Percentiles rank a stretch among this genome's conserved stretches.
These are phyloP conservation scores for Drosophila obscura DNA, from an alignment of 1,140 invertebrate genomes.

Conservation along the genomic window DNA sequence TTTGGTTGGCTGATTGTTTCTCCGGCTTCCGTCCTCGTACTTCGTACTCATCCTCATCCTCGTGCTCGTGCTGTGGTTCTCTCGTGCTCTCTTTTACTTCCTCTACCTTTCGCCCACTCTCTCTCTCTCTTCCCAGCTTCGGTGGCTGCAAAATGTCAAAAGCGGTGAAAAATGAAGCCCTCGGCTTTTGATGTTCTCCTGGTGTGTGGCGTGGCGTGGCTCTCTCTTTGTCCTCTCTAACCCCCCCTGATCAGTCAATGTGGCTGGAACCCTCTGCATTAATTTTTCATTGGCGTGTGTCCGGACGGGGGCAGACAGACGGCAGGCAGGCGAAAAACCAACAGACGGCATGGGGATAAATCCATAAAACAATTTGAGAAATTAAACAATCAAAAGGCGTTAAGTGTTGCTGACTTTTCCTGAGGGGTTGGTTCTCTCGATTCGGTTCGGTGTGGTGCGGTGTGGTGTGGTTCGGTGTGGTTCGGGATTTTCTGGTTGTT, in stretches of 20 bases:
- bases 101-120: background rate
- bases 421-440: conserved; percentile 29
- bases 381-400: conserved; percentile 83
- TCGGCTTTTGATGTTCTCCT: conserved; percentile 67
- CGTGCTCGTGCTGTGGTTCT: too few species aligned
- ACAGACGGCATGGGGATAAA: conserved; percentile 54
- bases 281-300: conserved; percentile 80
- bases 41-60: background rate
- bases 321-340: conserved; percentile 5
- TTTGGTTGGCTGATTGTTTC: conserved; percentile 80
- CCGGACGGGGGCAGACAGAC: conserved; percentile 36
- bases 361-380: conserved; percentile 83
- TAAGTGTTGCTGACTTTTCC: conserved; percentile 76
- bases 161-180: conserved; percentile 80
- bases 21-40: conserved; percentile 48
- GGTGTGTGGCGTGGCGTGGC: conserved; percentile 11
- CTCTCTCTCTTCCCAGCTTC: conserved; percentile 19
- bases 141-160: conserved; percentile 79
- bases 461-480: background rate
- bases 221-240: background rate
- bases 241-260: conserved; percentile 2
- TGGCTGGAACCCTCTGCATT: conserved; percentile 53
- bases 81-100: too few species aligned
- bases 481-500: conserved; percentile 8
- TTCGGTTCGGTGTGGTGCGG: background rate